Percentiles rank a stretch among this genome's conserved stretches.
phyloP scores from a whole-genome alignment of 2,797 vertebrate species.

The Sternotherus odoratus region DNA sequence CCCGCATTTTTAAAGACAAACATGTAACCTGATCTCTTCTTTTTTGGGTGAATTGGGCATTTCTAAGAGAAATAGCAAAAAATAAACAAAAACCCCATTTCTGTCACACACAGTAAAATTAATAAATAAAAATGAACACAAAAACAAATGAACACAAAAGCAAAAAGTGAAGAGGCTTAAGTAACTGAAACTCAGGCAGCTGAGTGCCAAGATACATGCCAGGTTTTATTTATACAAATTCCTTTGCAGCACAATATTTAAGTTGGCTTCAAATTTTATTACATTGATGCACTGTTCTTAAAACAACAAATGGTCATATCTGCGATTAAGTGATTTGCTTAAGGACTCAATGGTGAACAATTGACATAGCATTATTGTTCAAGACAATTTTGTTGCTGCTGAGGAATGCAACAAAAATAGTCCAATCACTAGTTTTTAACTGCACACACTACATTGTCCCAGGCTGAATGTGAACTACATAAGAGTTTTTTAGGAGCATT shows the following conservation, averaged over 20 bases:
- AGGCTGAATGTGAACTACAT: background rate
- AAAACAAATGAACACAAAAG: too few species aligned
- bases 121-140: background rate
- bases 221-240: background rate
- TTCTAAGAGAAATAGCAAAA: background rate
- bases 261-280: background rate
- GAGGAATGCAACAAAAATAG: background rate
- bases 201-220: background rate
- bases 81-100: background rate
- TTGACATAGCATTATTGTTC: background rate
- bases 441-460: background rate
- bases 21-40: background rate
- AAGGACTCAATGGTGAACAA: background rate
- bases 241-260: background rate
- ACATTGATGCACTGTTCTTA: background rate
- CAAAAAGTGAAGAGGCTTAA: background rate
- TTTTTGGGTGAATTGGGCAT: background rate
- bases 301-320: background rate
- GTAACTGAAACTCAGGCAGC: background rate
- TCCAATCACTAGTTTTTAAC: constrained; percentile 4
- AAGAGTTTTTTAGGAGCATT: background rate
- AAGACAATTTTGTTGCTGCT: background rate
- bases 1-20: background rate
- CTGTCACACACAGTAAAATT: background rate
- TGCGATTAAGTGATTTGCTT: background rate